Evolutionary conservation across 2,797 vertebrate species (phyloP).

Genomic region (Muraenolepis orangiensis): DNA sequence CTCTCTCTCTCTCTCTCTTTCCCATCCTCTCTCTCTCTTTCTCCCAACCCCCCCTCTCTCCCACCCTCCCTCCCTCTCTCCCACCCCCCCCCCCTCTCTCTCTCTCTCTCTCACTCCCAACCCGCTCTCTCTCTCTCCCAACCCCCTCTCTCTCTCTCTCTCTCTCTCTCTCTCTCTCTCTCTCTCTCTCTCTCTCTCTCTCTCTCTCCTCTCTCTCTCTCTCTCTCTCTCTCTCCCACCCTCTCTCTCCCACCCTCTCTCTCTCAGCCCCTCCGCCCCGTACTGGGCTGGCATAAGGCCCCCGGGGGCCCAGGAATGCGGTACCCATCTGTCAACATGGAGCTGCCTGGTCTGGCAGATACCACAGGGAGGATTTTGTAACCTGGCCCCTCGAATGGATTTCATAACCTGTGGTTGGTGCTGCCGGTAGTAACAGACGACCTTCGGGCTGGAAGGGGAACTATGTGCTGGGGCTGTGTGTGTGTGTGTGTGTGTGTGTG

Average conservation of each 20-base stretch:
- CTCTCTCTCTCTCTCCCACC: constrained; percentile 60
- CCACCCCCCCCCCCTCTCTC: constrained; percentile 57
- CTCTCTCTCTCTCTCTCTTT: too few relatives aligned
- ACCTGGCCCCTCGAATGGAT: constrained; percentile 67
- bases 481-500: constrained; percentile 15
- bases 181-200: constrained; percentile 54
- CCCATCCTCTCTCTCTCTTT: constrained; percentile 45
- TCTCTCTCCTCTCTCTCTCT: constrained; percentile 58
- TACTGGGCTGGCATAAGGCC: constrained; percentile 61
- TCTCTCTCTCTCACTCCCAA: constrained; percentile 47
- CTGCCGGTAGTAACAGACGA: constrained; percentile 36
- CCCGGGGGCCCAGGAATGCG: constrained; percentile 74
- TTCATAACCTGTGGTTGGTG: constrained; percentile 61
- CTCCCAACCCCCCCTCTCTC: constrained; percentile 58
- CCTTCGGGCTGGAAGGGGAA: constrained; percentile 34
- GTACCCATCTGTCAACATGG: constrained; percentile 75
- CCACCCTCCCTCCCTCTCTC: constrained; percentile 42
- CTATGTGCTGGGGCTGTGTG: constrained; percentile 40
- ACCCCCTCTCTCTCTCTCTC: constrained; percentile 43
- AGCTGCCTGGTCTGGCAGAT: constrained; percentile 72
- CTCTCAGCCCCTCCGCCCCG: constrained; percentile 41
- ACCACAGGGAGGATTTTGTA: constrained; percentile 74
- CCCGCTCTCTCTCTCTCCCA: constrained; percentile 55
- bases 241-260: constrained; percentile 55
- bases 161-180: constrained; percentile 55